Conservation (phyloP, 1,140 invertebrate species). For the Drosophila kanapiae region DNA sequence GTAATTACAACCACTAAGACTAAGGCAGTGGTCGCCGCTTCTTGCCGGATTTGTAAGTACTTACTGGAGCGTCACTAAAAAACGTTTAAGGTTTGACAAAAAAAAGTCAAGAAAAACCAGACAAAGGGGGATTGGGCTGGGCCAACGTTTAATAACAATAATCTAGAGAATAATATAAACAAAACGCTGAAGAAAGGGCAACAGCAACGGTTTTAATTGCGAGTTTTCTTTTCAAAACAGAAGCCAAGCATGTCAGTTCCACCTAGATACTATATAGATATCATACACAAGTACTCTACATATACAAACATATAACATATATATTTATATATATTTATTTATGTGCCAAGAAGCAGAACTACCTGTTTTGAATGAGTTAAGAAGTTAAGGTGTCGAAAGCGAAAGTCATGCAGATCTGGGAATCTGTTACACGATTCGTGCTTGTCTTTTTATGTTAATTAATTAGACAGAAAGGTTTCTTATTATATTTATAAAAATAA, state of each 20-base stretch:
- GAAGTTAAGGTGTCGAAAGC: constrained; percentile 19
- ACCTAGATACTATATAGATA: constrained; percentile 19
- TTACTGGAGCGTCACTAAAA: constrained; percentile 77
- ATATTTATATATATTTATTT: neutral
- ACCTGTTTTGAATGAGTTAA: constrained; percentile 34
- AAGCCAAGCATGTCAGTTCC: constrained; percentile 46
- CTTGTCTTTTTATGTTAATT: neutral
- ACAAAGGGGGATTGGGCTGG: constrained; percentile 14
- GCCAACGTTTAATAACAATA: constrained; percentile 58
- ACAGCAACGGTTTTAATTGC: constrained; percentile 61
- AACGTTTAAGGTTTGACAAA: constrained; percentile 61
- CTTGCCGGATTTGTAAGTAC: constrained; percentile 25
- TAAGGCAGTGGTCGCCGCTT: constrained; percentile 39
- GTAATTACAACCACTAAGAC: constrained; percentile 49
- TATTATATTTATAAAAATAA: neutral
- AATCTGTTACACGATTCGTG: neutral
- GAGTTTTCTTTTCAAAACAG: constrained; percentile 67
- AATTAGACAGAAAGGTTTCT: neutral
- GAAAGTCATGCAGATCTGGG: constrained; percentile 13
- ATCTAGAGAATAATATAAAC: constrained; percentile 54
- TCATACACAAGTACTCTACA: neutral
- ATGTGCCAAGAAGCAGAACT: constrained; percentile 17
- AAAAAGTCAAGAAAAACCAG: constrained; percentile 35
- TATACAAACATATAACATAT: neutral
- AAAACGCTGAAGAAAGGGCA: constrained; percentile 35